A percentile compares a stretch with the other conserved stretches of the same genome.
These are phyloP conservation scores for Physeter macrocephalus DNA, from an alignment of 2,113 vertebrate species.

Conservation along the genomic window DNA sequence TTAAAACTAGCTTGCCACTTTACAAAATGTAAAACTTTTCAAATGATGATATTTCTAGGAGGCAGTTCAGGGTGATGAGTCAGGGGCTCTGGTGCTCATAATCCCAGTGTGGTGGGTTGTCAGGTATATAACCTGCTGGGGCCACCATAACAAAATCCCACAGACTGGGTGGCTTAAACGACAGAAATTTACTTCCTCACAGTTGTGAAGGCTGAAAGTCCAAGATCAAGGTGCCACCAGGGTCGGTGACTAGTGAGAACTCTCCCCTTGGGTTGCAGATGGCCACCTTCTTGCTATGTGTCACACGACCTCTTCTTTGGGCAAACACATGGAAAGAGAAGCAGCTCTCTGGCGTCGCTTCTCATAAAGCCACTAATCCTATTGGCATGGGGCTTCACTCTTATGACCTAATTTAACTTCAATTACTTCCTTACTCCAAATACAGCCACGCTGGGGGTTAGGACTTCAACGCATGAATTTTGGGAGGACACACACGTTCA, in stretches of 20 bases:
- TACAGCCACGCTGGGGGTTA: not conserved
- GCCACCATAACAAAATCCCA: not conserved
- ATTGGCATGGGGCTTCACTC: too few relatives aligned
- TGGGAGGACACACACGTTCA: not conserved
- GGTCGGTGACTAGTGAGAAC: not conserved
- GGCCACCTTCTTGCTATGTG: not conserved
- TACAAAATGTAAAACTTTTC: not conserved
- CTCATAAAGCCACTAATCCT: too few relatives aligned
- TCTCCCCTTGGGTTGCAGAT: not conserved
- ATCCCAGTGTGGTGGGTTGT: not conserved
- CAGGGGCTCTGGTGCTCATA: not conserved
- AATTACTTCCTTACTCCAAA: not conserved
- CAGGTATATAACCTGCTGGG: too few relatives aligned
- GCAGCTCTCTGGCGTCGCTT: not conserved
- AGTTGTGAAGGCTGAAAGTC: not conserved
- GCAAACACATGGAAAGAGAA: rapidly evolving
- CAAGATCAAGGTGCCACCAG: not conserved
- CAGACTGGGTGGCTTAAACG: not conserved
- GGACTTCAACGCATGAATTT: not conserved
- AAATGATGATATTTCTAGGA: not conserved
- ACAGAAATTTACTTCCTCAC: not conserved
- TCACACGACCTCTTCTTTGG: not conserved
- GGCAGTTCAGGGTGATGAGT: not conserved
- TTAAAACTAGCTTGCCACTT: not conserved
- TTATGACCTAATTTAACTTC: not conserved